Evolutionary conservation across 2,113 vertebrate species (phyloP), one percentile per base, ranked within the genome.

Genomic region (Paedocypris sp.): DNA sequence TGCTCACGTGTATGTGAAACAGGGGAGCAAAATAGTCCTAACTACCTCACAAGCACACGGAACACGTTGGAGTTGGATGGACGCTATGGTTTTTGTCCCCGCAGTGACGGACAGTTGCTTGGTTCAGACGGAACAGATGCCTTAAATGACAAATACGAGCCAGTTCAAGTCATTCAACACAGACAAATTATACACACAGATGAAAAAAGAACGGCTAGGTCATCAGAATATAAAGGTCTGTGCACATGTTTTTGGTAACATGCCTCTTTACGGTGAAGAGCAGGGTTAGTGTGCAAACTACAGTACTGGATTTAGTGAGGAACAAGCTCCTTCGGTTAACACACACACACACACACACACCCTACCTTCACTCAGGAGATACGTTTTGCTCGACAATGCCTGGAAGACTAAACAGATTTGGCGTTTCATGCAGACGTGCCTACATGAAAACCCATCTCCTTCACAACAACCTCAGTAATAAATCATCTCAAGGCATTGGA

Each of bases 331-430:
- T 57, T 51, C 41, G 19, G 43, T 50, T 54, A 49, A 38, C 46
- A 64, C 53, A 62, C 42, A 11, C 29, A 35, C 50, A 52, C 68
- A 38, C 46, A 64, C 53, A 62, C 42, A 11, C 29, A 35, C 50
- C 51, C 68, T 62, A 72, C 64, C 48, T 67, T 72, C 52, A 62
- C 13, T 60, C 16, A 68, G 52, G 42, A 51, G 57, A 74, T 68
- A 64, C 67, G 75, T 64, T n/a, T 38, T 10, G 51, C 51, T 39
- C 22, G 1, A 64, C 69, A 68, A 78, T 70, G 69, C 62, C 72
- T 77, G 81, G 82, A 85, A 82, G 81, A 85, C 82, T 66, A 61
- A 59, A 68, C 70, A 73, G 56, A 79, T 67, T 74, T 76, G 70
- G 72, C 68, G 73, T 75, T 76, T 62, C 33, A 60, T 64, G 47